phyloP scores from a whole-genome alignment of 2,888 invertebrate genomes.

The Apamea monoglypha region DNA sequence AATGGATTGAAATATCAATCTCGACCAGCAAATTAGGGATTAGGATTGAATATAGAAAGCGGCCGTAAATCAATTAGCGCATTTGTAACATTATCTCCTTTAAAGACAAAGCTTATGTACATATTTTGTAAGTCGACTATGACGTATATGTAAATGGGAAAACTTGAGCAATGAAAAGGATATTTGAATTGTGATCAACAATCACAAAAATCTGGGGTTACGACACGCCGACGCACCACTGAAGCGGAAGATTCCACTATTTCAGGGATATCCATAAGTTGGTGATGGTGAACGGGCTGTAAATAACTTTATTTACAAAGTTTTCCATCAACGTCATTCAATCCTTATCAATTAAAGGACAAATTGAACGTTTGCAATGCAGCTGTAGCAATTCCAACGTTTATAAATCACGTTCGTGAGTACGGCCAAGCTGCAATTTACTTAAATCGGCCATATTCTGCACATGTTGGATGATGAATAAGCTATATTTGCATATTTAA shows the following conservation, averaged over 20 bases:
- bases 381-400: slow-evolving; percentile 26
- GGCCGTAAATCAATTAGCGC: not conserved
- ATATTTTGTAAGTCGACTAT: not conserved
- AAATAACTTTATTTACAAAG: slow-evolving; percentile 1
- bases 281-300: not conserved
- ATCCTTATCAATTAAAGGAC: slow-evolving; percentile 42
- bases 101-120: not conserved
- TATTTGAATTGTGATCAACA: not conserved
- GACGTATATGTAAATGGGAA: not conserved
- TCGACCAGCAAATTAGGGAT: no score
- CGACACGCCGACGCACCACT: not conserved
- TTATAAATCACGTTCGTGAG: slow-evolving; percentile 43
- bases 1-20: no score
- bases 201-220: not conserved
- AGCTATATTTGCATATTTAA: slow-evolving; percentile 40
- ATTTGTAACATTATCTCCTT: not conserved
- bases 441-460: slow-evolving; percentile 40
- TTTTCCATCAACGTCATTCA: slow-evolving; percentile 11
- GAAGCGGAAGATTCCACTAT: not conserved
- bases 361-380: slow-evolving; percentile 14
- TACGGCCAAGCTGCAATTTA: slow-evolving; percentile 30
- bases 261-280: not conserved
- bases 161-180: not conserved
- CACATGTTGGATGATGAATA: slow-evolving; percentile 40
- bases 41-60: no score